Base-by-base conservation (phyloP, 2,888 invertebrate species). In the Eumacrocentrus americanus region DNA sequence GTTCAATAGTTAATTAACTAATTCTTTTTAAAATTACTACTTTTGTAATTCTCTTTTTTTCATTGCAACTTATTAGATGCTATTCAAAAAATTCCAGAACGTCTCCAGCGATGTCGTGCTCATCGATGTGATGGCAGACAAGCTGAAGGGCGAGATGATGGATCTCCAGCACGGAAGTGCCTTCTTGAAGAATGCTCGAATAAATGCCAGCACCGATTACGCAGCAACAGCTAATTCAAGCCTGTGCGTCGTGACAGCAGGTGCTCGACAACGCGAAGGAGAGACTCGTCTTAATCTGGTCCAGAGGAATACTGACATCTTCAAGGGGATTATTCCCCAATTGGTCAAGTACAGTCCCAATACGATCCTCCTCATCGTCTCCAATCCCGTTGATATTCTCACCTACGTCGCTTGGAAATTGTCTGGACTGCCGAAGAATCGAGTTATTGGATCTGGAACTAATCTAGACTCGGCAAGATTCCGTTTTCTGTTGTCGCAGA, bases 401-500 rank as follows among this genome's bases (percentile, higher is more conserved):
- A 95, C 95, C 0, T 95, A 93, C 79, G 93, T 95, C 9, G 90
- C 95, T n/a, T 97, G 95, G 95, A 95, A 93, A 82, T 79, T 97
- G 57, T 94, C 94, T 66, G 95, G 95, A 5, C 83, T 96, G 68
- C 95, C 96, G 7, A 89, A 89, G 78, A 87, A 94, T 77, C 88
- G 91, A 34, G 92, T 96, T 50, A 90, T 97, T 76, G 96, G 96
- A 7, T 93, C 94, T 46, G 96, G 96, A 4, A 95, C 95, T 38
- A 95, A 95, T 82, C 85, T 97, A 71, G 96, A 96, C 82, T 94
- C 95, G 0, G 92, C 94, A 0, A 84, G 96, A 64, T 95, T 97
- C 83, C 88, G 95, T 34, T 95, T 94, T 82, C 83, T 95, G 59
- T 84, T 96, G 71, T 92, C 94, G 0, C 91, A 95, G 78, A 89